Conservation (phyloP, 1,140 invertebrate genomes). For the Bombus ignitus region DNA sequence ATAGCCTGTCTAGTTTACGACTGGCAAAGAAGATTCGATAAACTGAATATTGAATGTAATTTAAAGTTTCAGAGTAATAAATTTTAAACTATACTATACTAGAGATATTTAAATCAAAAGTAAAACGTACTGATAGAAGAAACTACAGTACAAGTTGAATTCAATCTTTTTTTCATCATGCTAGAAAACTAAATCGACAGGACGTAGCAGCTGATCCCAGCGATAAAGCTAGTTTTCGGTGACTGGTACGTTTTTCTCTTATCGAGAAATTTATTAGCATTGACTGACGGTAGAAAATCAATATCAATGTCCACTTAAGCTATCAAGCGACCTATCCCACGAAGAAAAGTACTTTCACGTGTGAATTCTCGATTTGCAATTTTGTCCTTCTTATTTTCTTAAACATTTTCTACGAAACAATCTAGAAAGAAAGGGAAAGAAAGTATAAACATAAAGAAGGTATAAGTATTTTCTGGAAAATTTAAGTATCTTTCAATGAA, state of each 20-base stretch:
- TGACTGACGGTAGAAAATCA: slow-evolving; percentile 47
- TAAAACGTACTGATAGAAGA: not conserved
- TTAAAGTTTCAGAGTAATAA: not conserved
- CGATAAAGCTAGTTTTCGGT: slow-evolving; percentile 1
- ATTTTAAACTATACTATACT: not conserved
- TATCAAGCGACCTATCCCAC: slow-evolving; percentile 21
- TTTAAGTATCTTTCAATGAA: not conserved
- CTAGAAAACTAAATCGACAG: not conserved
- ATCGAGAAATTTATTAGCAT: slow-evolving; percentile 39
- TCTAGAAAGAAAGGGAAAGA: not conserved
- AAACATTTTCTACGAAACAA: not conserved
- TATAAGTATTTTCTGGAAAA: not conserved
- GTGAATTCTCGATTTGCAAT: not conserved
- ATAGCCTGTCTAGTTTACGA: not conserved
- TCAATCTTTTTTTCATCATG: not conserved
- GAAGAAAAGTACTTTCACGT: not conserved
- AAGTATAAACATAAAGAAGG: not conserved
- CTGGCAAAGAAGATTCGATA: not conserved
- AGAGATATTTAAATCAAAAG: not conserved
- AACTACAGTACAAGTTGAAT: not conserved
- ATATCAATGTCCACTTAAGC: slow-evolving; percentile 36
- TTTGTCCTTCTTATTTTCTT: not conserved
- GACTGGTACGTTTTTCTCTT: slow-evolving; percentile 4
- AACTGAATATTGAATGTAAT: not conserved
- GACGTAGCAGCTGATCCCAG: not conserved